These are phyloP conservation scores for Myzus persicae DNA, from an alignment of 1,140 invertebrate genomes.

Conservation along the genomic window DNA sequence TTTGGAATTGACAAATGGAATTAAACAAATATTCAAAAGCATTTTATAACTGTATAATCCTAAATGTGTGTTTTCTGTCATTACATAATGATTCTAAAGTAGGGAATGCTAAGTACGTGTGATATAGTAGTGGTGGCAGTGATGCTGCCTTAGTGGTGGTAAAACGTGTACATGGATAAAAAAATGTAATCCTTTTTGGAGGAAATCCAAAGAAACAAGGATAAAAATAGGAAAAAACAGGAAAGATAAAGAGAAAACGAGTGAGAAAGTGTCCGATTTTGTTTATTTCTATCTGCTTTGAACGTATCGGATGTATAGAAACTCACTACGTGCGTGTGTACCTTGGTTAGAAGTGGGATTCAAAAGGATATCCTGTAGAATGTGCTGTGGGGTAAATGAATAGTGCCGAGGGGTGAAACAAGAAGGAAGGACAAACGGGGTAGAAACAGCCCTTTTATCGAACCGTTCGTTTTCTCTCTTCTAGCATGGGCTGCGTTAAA, in stretches of 20 bases:
- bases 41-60: not conserved
- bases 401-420: not conserved
- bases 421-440: not conserved
- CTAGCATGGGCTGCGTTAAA: not conserved
- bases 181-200: conserved; percentile 27
- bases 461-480: conserved; percentile 48
- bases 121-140: not conserved
- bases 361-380: conserved; percentile 28
- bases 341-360: conserved; percentile 28
- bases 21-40: not conserved
- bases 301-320: conserved; percentile 8
- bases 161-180: not conserved
- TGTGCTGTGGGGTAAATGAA: not conserved
- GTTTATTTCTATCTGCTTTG: not conserved
- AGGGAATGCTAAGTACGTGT: not conserved
- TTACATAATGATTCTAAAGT: not conserved
- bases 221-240: not conserved
- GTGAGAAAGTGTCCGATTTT: not conserved
- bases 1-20: not conserved
- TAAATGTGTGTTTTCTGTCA: not conserved
- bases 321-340: not conserved
- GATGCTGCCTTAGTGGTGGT: not conserved
- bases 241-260: not conserved
- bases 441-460: conserved; percentile 45
- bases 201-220: not conserved